Evolutionary conservation across 2,888 invertebrate genomes (phyloP).

Genomic region (Griposia aprilina): DNA sequence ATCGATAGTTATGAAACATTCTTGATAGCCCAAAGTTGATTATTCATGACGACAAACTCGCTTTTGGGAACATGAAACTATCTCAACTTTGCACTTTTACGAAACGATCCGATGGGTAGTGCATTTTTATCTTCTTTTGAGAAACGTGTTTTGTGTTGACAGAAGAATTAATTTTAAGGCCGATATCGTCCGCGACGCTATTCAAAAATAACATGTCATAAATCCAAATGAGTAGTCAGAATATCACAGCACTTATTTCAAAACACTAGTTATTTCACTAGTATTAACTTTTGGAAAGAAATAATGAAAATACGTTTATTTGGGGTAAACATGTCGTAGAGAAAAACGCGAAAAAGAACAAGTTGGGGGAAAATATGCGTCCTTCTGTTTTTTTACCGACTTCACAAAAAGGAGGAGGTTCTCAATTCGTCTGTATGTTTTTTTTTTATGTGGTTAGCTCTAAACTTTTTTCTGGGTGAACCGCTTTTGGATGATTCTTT

Average conservation of each 20-base stretch:
- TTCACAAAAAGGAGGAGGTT: too few relatives aligned
- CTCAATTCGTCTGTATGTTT: too few relatives aligned
- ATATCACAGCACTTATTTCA: neutral
- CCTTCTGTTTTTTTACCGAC: too few relatives aligned
- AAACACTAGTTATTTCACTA: neutral
- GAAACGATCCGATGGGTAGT: constrained; percentile 24
- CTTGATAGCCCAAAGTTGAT: constrained; percentile 31
- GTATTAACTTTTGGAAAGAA: too few relatives aligned
- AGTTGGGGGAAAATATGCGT: too few relatives aligned
- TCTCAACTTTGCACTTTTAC: constrained; percentile 59
- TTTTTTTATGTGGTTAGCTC: too few relatives aligned
- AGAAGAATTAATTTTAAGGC: constrained; percentile 9
- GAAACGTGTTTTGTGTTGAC: constrained; percentile 25
- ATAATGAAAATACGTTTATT: too few relatives aligned
- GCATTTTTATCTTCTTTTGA: constrained; percentile 33
- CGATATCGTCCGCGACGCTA: neutral
- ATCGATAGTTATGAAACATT: constrained; percentile 37
- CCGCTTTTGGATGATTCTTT: too few relatives aligned
- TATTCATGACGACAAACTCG: constrained; percentile 48
- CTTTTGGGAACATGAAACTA: constrained; percentile 29
- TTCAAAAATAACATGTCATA: neutral
- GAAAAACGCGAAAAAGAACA: too few relatives aligned
- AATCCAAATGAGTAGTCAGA: neutral
- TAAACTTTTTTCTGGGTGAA: too few relatives aligned
- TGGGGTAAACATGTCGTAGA: too few relatives aligned